A percentile compares a stretch with the other conserved stretches of the same genome.
Evolutionary conservation across 2,797 vertebrate genomes (phyloP).

Genomic region (Orestias chungarensis): DNA sequence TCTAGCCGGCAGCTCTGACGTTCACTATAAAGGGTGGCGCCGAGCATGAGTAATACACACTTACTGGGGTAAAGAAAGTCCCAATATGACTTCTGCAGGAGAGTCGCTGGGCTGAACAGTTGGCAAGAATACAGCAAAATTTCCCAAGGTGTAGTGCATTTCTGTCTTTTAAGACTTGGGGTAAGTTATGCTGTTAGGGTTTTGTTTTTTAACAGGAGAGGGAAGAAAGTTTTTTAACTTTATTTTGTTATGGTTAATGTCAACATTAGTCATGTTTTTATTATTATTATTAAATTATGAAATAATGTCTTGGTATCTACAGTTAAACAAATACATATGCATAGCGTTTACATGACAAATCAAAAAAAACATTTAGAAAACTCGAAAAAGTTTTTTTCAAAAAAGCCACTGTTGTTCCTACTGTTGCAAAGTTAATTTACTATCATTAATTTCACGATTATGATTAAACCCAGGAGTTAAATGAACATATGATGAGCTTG

Average conservation of each 20-base stretch:
- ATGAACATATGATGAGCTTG: not conserved
- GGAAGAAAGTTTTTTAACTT: not conserved
- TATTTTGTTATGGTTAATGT: not conserved
- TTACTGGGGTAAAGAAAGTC: slow-evolving; percentile 49
- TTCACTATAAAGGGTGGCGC: slow-evolving; percentile 38
- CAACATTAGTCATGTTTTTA: not conserved
- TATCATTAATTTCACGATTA: not conserved
- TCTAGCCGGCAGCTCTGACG: slow-evolving; percentile 45
- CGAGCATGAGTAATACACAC: slow-evolving; percentile 60
- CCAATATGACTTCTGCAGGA: slow-evolving; percentile 36
- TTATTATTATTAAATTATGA: not conserved
- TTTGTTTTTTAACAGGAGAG: not conserved
- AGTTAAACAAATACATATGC: not conserved
- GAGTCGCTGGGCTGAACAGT: slow-evolving; percentile 34
- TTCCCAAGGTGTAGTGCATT: slow-evolving; percentile 24
- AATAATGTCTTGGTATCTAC: not conserved
- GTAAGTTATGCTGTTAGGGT: slow-evolving; percentile 13
- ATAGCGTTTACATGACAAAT: not conserved
- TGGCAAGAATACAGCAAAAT: slow-evolving; percentile 8
- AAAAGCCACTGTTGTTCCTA: not conserved
- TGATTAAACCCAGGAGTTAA: not conserved
- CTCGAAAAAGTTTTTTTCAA: too few species aligned
- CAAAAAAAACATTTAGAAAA: too few species aligned
- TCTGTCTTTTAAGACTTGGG: slow-evolving; percentile 26
- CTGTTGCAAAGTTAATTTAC: not conserved